Evolutionary conservation across 2,888 invertebrate genomes (phyloP).

Genomic region (Ornithoptera priamus): DNA sequence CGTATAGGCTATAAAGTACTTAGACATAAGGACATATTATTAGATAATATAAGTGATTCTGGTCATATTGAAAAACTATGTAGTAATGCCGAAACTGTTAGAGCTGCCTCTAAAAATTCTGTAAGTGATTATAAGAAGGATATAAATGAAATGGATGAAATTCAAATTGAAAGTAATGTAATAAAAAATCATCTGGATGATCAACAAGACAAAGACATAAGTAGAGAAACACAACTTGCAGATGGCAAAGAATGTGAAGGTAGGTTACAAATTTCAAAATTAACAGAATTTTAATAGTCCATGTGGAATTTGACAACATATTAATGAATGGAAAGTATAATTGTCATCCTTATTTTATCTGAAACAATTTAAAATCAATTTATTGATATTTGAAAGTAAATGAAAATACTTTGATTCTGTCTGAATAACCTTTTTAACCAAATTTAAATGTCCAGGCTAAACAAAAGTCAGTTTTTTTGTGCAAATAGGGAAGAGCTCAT

Average conservation of each 20-base stretch:
- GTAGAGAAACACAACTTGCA: not conserved
- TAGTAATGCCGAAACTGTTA: constrained; percentile 7
- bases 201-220: not conserved
- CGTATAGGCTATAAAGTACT: constrained; percentile 80
- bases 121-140: not conserved
- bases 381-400: too few relatives aligned
- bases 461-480: not conserved
- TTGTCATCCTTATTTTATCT: too few relatives aligned
- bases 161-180: constrained; percentile 1
- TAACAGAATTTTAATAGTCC: not conserved
- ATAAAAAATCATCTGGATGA: not conserved
- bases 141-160: not conserved
- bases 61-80: not conserved
- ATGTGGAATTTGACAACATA: not conserved
- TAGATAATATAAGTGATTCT: constrained; percentile 1
- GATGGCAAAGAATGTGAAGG: not conserved
- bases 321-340: not conserved
- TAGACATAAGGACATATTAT: constrained; percentile 51
- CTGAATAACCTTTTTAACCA: too few relatives aligned
- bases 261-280: not conserved
- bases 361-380: too few relatives aligned
- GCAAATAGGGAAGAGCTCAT: not conserved
- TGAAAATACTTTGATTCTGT: too few relatives aligned
- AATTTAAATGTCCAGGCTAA: not conserved
- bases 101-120: not conserved